phyloP scores from a whole-genome alignment of 2,113 vertebrate genomes.

The Rhinichthys klamathensis region DNA sequence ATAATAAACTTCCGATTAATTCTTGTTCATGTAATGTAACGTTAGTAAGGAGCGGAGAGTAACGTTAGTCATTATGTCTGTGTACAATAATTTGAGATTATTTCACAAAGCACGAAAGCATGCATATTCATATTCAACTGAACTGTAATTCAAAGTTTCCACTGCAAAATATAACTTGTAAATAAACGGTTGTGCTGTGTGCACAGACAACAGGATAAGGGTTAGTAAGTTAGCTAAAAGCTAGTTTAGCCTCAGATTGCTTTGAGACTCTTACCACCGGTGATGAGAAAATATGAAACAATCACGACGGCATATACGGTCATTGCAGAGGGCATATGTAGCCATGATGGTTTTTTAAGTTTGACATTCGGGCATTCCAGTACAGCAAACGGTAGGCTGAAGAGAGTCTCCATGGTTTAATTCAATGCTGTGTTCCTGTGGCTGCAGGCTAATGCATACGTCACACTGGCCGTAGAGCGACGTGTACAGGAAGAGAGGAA shows the following conservation, averaged over 20 bases:
- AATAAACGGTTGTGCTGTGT: constrained; percentile 51
- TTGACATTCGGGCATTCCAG: constrained; percentile 96
- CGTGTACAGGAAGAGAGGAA: constrained; percentile 75
- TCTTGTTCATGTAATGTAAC: not conserved
- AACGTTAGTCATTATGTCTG: not conserved
- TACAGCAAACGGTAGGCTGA: constrained; percentile 87
- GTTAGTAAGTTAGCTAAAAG: not conserved
- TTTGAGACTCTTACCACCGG: constrained; percentile 83
- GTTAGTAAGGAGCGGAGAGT: not conserved
- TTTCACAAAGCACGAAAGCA: not conserved
- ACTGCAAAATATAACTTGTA: not conserved
- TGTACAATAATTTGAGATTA: not conserved
- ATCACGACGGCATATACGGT: constrained; percentile 96
- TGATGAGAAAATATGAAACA: constrained; percentile 98
- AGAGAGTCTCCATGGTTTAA: constrained; percentile 86
- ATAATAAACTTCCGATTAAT: not conserved
- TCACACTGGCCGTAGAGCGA: constrained; percentile 61
- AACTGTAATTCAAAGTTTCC: not conserved
- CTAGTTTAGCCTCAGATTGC: constrained; percentile 18
- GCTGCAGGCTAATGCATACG: not conserved
- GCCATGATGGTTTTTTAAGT: constrained; percentile 95
- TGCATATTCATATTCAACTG: not conserved
- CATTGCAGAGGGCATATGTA: constrained; percentile 98
- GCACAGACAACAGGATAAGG: not conserved
- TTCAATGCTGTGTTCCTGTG: too few relatives aligned